These are phyloP conservation scores for Euwallacea similis DNA, from an alignment of 1,140 invertebrate genomes.

Conservation along the genomic window DNA sequence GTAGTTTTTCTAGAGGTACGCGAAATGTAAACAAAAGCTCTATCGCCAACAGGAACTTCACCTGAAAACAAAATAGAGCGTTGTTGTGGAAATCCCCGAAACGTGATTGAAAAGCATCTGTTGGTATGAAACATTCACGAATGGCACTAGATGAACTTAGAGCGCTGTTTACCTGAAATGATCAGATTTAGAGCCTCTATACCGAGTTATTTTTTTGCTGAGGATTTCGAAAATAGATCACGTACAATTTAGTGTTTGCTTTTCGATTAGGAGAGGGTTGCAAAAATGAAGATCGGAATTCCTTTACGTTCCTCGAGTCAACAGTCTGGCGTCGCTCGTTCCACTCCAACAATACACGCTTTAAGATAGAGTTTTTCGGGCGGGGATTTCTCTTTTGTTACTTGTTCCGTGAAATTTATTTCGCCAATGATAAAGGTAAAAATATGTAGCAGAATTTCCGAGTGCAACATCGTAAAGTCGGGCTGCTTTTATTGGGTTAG, in stretches of 20 bases:
- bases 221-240: no score
- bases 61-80: no score
- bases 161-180: no score
- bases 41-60: no score
- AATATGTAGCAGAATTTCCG: constrained; percentile 24
- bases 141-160: not conserved
- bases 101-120: constrained; percentile 19
- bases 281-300: constrained; percentile 24
- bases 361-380: constrained; percentile 17
- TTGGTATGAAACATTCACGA: constrained; percentile 19
- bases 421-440: constrained; percentile 22
- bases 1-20: no score
- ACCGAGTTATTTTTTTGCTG: no score
- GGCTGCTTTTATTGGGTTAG: not conserved
- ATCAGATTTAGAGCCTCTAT: no score
- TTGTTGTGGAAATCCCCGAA: not conserved
- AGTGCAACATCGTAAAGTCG: constrained; percentile 22
- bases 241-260: constrained; percentile 4
- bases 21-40: no score
- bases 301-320: constrained; percentile 15
- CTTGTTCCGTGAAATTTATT: constrained; percentile 20
- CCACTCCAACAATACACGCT: constrained; percentile 17
- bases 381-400: constrained; percentile 25
- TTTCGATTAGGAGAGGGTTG: constrained; percentile 7
- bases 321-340: constrained; percentile 23